phyloP scores from a whole-genome alignment of 2,888 invertebrate genomes.

The Caenorhabditis zanzibari region DNA sequence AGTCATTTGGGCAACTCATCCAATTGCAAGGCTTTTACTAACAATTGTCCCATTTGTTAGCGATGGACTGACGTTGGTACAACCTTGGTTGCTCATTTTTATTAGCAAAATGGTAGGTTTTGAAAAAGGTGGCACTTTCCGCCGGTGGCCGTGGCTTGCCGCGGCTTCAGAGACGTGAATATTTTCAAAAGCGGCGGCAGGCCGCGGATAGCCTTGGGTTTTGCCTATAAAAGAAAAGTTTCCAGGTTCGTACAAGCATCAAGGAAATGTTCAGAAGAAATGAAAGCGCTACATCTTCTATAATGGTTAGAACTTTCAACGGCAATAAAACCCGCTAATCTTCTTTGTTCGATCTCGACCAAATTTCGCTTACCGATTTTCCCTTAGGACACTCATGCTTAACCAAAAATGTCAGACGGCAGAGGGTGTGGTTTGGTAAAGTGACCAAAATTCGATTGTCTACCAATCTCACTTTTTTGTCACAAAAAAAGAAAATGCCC shows the following conservation, averaged over 20 bases:
- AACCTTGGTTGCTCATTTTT: conserved; percentile 36
- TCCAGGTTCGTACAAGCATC: neutral
- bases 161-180: no score
- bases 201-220: no score
- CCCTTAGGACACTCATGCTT: no score
- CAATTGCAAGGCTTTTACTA: neutral
- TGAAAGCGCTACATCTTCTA: neutral
- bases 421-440: no score
- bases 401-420: no score
- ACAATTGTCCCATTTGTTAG: conserved; percentile 29
- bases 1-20: neutral
- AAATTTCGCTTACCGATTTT: no score
- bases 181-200: no score
- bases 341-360: no score
- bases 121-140: no score
- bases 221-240: neutral
- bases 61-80: conserved; percentile 45
- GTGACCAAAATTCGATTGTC: no score
- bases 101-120: conserved; percentile 43
- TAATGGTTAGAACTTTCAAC: neutral
- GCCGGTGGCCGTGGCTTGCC: no score
- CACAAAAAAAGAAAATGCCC: neutral
- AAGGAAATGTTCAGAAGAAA: neutral
- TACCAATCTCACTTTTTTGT: neutral
- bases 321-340: no score